Conservation (phyloP, 2,888 invertebrate genomes). For the Polyploca ridens region DNA sequence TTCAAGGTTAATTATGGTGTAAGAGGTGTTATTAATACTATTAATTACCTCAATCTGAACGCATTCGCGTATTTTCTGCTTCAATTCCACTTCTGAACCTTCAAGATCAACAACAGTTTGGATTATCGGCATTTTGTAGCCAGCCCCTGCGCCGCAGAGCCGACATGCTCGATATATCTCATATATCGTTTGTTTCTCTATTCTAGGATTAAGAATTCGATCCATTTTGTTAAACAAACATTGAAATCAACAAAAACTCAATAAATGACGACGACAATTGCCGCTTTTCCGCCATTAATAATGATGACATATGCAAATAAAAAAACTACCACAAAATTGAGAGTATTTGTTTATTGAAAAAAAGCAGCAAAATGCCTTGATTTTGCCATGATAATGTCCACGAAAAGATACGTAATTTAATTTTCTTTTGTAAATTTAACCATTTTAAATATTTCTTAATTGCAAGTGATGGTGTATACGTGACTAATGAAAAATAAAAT, state of each 20-base stretch:
- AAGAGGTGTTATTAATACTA: not conserved
- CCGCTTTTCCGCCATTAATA: slow-evolving; percentile 47
- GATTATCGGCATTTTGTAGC: slow-evolving; percentile 82
- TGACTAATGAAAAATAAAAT: no score
- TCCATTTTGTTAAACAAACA: slow-evolving; percentile 52
- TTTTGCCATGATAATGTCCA: no score
- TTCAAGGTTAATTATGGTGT: not conserved
- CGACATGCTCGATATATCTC: slow-evolving; percentile 79
- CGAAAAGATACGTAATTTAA: no score
- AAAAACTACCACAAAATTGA: not conserved
- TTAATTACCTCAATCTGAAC: slow-evolving; percentile 73
- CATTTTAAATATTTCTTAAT: no score
- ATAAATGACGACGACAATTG: slow-evolving; percentile 33
- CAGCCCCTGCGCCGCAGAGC: slow-evolving; percentile 76
- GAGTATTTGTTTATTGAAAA: no score
- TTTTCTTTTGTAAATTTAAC: no score
- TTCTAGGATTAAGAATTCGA: slow-evolving; percentile 50
- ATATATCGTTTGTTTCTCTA: slow-evolving; percentile 69
- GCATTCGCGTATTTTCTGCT: slow-evolving; percentile 75
- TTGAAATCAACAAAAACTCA: slow-evolving; percentile 21
- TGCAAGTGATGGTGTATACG: no score
- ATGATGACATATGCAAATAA: slow-evolving; percentile 25
- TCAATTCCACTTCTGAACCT: slow-evolving; percentile 60
- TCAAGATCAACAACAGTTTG: slow-evolving; percentile 66
- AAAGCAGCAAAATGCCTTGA: no score